Conservation (phyloP, 2,113 vertebrate genomes). For the Tetraodon nigroviridis region DNA sequence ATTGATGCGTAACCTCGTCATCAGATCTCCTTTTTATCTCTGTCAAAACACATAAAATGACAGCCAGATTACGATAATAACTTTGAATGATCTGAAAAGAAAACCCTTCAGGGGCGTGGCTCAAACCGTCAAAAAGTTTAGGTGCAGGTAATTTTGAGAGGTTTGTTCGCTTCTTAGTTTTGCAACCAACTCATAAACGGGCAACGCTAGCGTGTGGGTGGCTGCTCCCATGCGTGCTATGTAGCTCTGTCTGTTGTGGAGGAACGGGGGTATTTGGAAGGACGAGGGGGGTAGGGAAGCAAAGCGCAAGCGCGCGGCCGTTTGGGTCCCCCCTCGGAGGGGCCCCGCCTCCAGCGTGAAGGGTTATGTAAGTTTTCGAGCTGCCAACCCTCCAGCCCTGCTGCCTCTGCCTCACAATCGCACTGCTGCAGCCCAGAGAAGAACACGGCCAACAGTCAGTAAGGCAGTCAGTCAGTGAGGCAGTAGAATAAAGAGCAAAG, state of each 20-base stretch:
- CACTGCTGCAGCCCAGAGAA: slow-evolving; percentile 37
- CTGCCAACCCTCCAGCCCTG: slow-evolving; percentile 47
- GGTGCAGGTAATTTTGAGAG: no score
- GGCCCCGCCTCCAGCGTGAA: slow-evolving; percentile 53
- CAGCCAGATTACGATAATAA: no score
- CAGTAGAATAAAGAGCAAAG: slow-evolving; percentile 18
- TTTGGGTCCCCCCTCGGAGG: slow-evolving; percentile 38
- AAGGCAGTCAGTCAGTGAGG: slow-evolving; percentile 45
- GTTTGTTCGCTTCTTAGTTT: no score
- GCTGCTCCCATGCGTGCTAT: slow-evolving; percentile 25
- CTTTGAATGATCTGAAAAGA: no score
- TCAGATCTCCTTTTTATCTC: no score
- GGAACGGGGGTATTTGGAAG: slow-evolving; percentile 2
- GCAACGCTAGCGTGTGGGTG: slow-evolving; percentile 20
- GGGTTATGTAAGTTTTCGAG: slow-evolving; percentile 68
- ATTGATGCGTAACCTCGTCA: no score
- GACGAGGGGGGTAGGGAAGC: background rate
- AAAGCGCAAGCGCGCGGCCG: background rate
- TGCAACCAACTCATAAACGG: slow-evolving; percentile 1
- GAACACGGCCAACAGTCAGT: slow-evolving; percentile 28
- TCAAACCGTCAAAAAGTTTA: no score
- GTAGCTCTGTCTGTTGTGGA: slow-evolving; percentile 13
- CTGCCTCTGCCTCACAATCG: slow-evolving; percentile 37
- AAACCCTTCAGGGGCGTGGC: no score
- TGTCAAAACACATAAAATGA: no score